Evolutionary conservation across 2,888 invertebrate species (phyloP), one percentile per base, ranked within the genome.

Genomic region (Acanthacorydalis orientalis): DNA sequence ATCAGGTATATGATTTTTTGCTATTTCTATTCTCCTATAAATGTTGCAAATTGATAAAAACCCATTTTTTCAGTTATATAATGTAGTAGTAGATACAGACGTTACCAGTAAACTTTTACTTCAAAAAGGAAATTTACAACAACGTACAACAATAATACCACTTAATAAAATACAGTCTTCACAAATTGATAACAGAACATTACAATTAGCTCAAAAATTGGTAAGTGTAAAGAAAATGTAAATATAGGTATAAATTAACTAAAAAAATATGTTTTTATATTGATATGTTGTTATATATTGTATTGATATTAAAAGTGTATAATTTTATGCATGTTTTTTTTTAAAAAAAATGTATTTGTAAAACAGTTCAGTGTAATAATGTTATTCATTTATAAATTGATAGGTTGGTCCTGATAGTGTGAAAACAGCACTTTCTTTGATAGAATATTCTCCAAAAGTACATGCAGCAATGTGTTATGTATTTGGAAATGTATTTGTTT

Each of bases 81-180:
- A 92, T 68, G 83, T 95, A 49, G 82, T 96, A 44, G 89, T 92
- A 34, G 89, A 93, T 60, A 83, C 80, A 41, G 91, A 92, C 59
- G 69, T 71, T 46, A 87, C 89, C 0, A 83, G 86, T 57, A 91
- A 90, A 64, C 75, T 81, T 60, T 70, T 98, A 51, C 71, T 98
- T 48, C 77, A 90, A 65, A 74, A 74, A 50, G 93, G 93, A 0
- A 75, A 83, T 54, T 69, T 97, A 50, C 80, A 80, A 61, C 68
- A 75, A 14, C 75, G 93, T 49, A 82, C 83, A 47, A 95, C 92
- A 48, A 78, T 95, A 60, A 84, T 95, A 50, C 95, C 95, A 16
- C 74, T 96, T 53, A 92, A 91, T 69, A 88, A 89, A 71, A 89
- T 96, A 55, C 63, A 69, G 31, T 76, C 77, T 0, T 63, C 70